Evolutionary conservation across 2,888 invertebrate genomes (phyloP).

Genomic region (Autographa pulchrina): DNA sequence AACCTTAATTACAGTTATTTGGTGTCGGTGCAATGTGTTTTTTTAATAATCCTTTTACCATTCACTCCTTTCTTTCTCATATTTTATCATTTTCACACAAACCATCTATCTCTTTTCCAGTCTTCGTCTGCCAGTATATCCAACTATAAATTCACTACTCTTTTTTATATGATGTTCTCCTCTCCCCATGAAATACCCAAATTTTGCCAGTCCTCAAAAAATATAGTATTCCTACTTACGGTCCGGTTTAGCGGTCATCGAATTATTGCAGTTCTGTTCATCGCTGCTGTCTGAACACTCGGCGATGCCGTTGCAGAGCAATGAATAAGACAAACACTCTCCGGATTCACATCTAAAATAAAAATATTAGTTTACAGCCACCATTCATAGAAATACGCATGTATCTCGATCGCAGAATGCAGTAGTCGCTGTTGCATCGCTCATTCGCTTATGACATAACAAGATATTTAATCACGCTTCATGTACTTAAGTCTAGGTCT

Average conservation of each 20-base stretch:
- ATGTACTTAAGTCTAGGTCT: background rate
- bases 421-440: slow-evolving; percentile 47
- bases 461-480: background rate
- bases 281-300: slow-evolving; percentile 90
- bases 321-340: slow-evolving; percentile 81
- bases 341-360: slow-evolving; percentile 82
- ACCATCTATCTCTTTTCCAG: too few species aligned
- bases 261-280: slow-evolving; percentile 86
- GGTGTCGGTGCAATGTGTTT: too few species aligned
- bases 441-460: slow-evolving; percentile 23
- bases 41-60: too few species aligned
- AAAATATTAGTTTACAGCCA: slow-evolving; percentile 51
- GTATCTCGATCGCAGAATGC: slow-evolving; percentile 25
- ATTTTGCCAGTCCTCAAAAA: too few species aligned
- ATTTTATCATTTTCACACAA: too few species aligned
- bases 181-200: too few species aligned
- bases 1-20: too few species aligned
- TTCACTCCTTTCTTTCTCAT: too few species aligned
- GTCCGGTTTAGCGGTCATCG: slow-evolving; percentile 61
- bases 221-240: slow-evolving; percentile 59
- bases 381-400: background rate
- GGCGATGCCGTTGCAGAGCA: slow-evolving; percentile 88
- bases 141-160: too few species aligned
- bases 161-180: too few species aligned
- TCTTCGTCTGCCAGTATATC: too few species aligned